Percentiles rank a stretch among this genome's conserved stretches.
phyloP scores from a whole-genome alignment of 2,113 vertebrate genomes.

The Procavia capensis region DNA sequence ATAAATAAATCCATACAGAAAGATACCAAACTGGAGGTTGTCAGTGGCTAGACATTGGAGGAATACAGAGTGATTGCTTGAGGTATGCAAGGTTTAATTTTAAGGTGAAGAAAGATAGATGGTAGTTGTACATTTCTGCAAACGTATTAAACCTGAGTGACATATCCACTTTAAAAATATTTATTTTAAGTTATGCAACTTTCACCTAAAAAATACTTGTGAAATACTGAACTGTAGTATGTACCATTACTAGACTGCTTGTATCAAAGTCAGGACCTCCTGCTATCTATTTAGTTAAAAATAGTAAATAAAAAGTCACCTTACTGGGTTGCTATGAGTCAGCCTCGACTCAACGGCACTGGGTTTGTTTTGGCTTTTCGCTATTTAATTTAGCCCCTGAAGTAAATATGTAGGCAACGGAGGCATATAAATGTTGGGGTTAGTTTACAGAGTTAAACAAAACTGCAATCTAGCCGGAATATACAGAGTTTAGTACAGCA shows the following conservation, averaged over 20 bases:
- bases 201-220: neutral
- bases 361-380: no score
- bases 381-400: neutral
- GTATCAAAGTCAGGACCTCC: neutral
- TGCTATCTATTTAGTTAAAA: neutral
- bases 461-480: neutral
- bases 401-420: no score
- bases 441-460: neutral
- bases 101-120: neutral
- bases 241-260: neutral
- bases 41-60: neutral
- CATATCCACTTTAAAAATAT: neutral
- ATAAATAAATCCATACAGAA: neutral
- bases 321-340: no score
- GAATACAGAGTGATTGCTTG: neutral
- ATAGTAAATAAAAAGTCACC: neutral
- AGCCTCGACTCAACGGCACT: no score
- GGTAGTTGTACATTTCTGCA: neutral
- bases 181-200: neutral
- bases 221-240: neutral
- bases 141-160: neutral
- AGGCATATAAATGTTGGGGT: fast-evolving
- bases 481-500: neutral
- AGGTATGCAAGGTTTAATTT: neutral
- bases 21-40: neutral